Evolutionary conservation across 2,113 vertebrate species (phyloP).

Genomic region (Anolis carolinensis): DNA sequence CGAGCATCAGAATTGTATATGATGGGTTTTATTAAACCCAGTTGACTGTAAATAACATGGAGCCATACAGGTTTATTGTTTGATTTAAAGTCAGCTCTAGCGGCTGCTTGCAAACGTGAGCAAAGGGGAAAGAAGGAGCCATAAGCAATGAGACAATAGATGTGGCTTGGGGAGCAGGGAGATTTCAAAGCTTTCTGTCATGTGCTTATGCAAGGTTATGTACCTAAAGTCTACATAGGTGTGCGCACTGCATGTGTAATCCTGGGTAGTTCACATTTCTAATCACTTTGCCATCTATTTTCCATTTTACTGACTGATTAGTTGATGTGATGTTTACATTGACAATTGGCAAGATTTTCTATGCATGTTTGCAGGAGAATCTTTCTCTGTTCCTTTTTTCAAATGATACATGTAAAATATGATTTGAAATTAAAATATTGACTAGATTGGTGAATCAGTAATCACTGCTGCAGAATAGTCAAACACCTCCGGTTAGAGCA

Average conservation of each 20-base stretch:
- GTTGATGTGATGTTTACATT: too few relatives aligned
- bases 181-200: neutral
- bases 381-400: too few relatives aligned
- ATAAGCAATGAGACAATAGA: neutral
- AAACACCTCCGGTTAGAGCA: neutral
- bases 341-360: too few relatives aligned
- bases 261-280: too few relatives aligned
- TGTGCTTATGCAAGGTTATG: neutral
- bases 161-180: neutral
- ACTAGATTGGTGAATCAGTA: too few relatives aligned
- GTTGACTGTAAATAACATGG: conserved; percentile 54
- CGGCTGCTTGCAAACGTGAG: conserved; percentile 46
- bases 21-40: conserved; percentile 66
- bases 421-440: too few relatives aligned
- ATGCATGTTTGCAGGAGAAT: too few relatives aligned
- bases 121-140: neutral
- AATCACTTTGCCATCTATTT: too few relatives aligned
- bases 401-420: too few relatives aligned
- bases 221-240: neutral
- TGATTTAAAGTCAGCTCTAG: conserved; percentile 57
- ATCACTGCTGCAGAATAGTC: neutral
- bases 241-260: accelerated
- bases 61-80: conserved; percentile 43
- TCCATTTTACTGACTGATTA: too few relatives aligned
- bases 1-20: neutral